A percentile compares a stretch with the other conserved stretches of the same genome.
Conservation (phyloP, 2,888 invertebrate genomes). For the Yponomeuta malinellus region DNA sequence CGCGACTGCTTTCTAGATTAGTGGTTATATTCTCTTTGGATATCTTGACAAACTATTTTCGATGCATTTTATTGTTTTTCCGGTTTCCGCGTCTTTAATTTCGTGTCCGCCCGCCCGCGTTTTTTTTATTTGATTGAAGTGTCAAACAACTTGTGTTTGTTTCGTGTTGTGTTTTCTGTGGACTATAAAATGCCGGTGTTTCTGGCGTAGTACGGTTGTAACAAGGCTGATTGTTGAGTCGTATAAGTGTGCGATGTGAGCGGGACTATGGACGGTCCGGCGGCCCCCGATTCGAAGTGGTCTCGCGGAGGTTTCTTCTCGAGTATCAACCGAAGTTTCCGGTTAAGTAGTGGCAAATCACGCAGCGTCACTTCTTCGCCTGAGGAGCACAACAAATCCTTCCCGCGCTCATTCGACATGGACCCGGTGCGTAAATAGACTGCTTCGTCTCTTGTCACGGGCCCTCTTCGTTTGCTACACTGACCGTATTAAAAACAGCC, state of each 20-base stretch:
- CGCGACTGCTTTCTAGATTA: not conserved
- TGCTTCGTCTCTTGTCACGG: no score
- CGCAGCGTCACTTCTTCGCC: slow-evolving; percentile 40
- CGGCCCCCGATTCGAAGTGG: slow-evolving; percentile 57
- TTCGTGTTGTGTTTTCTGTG: not conserved
- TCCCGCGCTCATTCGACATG: slow-evolving; percentile 45
- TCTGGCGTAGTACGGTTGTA: slow-evolving; percentile 42
- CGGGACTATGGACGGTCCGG: slow-evolving; percentile 56
- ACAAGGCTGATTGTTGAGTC: slow-evolving; percentile 53
- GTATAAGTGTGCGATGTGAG: slow-evolving; percentile 57
- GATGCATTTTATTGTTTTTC: not conserved
- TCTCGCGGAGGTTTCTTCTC: slow-evolving; percentile 67
- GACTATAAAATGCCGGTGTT: slow-evolving; percentile 37
- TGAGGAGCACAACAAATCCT: slow-evolving; percentile 36
- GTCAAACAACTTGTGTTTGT: not conserved
- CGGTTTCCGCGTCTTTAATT: not conserved
- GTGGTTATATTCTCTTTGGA: no score
- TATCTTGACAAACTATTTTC: not conserved
- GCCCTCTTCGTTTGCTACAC: no score
- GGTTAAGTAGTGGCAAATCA: slow-evolving; percentile 51
- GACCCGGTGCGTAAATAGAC: slow-evolving; percentile 25
- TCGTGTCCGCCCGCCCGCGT: slow-evolving; percentile 9
- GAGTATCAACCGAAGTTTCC: slow-evolving; percentile 65
- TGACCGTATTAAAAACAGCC: no score
- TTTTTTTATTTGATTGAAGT: not conserved